Conservation (phyloP, 92 coral and sea anemone genomes). For the Porites cylindrica region DNA sequence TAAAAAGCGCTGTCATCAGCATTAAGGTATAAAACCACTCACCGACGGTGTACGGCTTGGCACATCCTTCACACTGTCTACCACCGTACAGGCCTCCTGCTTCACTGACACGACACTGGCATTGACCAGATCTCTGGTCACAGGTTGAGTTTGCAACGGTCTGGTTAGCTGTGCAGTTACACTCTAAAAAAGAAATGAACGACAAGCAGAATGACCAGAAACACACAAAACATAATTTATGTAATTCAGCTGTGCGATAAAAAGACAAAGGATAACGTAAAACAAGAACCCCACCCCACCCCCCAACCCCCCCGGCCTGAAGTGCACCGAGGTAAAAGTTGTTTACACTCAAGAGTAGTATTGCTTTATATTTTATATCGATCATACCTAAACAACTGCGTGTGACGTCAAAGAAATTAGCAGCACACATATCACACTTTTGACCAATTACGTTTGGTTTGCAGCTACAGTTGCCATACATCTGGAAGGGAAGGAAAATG, state of each 20-base stretch:
- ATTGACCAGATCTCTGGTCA: constrained; percentile 81
- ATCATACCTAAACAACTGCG: constrained; percentile 79
- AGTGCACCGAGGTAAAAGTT: too few relatives aligned
- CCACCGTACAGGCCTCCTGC: constrained; percentile 93
- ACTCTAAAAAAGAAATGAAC: constrained; percentile 59
- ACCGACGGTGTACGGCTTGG: constrained; percentile 79
- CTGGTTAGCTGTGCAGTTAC: constrained; percentile 83
- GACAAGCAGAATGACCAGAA: not conserved
- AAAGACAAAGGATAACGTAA: not conserved
- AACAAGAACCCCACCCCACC: not conserved
- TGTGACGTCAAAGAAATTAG: constrained; percentile 77
- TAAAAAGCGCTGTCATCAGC: too few relatives aligned
- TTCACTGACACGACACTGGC: constrained; percentile 77
- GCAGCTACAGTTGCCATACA: constrained; percentile 82
- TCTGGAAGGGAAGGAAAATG: constrained; percentile 29
- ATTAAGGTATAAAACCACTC: constrained; percentile 20
- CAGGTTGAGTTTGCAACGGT: constrained; percentile 79
- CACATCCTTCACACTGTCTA: constrained; percentile 87
- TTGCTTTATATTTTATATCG: not conserved
- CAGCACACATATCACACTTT: constrained; percentile 81
- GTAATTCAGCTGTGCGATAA: too few relatives aligned
- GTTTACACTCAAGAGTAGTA: not conserved
- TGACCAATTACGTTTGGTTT: constrained; percentile 77
- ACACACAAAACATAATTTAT: too few relatives aligned
- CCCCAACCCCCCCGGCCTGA: too few relatives aligned